These are phyloP conservation scores for Ptilorrhoa leucosticta DNA, from an alignment of 2,113 vertebrate species.

Conservation along the genomic window DNA sequence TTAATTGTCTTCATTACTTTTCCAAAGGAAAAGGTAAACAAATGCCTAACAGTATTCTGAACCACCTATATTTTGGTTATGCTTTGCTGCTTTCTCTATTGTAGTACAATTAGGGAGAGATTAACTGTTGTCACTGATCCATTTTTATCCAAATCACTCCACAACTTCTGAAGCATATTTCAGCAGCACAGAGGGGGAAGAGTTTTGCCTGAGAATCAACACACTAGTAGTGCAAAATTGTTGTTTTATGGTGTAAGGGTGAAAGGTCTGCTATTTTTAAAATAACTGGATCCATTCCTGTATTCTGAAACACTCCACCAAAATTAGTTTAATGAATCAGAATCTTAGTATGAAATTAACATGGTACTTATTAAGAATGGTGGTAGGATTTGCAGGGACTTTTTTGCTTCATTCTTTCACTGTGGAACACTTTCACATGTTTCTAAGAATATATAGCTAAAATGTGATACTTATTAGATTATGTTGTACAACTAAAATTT, in stretches of 20 bases:
- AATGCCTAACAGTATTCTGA: not conserved
- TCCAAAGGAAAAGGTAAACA: not conserved
- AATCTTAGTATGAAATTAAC: not conserved
- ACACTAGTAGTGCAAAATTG: not conserved
- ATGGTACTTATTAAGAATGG: not conserved
- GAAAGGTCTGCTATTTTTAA: not conserved
- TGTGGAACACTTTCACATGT: not conserved
- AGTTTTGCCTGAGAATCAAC: not conserved
- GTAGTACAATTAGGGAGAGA: not conserved
- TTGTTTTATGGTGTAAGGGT: not conserved
- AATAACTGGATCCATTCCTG: not conserved
- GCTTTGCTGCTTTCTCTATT: not conserved
- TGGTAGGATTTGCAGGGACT: not conserved
- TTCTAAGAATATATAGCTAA: not conserved
- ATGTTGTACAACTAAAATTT: not conserved
- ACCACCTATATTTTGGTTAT: not conserved
- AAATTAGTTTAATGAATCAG: not conserved
- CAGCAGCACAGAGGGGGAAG: not conserved
- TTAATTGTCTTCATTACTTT: not conserved
- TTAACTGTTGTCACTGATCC: not conserved
- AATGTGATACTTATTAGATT: not conserved
- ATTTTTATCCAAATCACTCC: not conserved
- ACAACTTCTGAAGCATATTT: not conserved
- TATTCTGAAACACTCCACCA: not conserved
- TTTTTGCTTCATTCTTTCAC: not conserved